Percentiles rank a stretch among this genome's conserved stretches.
These are phyloP conservation scores for Pachliopta kotzebuea DNA, from an alignment of 2,888 invertebrate genomes.

Conservation along the genomic window DNA sequence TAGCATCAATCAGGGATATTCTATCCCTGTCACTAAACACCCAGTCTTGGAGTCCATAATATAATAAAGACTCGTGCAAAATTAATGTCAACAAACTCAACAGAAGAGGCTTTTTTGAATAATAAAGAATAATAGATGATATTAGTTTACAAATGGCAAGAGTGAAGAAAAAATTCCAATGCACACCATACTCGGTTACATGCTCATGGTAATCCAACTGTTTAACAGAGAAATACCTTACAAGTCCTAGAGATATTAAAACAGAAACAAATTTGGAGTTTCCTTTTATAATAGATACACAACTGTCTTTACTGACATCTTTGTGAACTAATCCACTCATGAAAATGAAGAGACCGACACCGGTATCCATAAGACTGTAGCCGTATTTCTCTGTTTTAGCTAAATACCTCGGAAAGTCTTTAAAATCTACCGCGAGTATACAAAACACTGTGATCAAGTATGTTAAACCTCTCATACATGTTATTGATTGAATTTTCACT, in stretches of 20 bases:
- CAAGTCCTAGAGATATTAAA: slow-evolving; percentile 81
- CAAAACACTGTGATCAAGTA: slow-evolving; percentile 88
- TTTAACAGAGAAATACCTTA: slow-evolving; percentile 81
- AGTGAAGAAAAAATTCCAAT: slow-evolving; percentile 99
- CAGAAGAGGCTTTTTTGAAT: slow-evolving; percentile 75
- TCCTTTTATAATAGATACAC: slow-evolving; percentile 53
- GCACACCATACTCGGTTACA: slow-evolving; percentile 95
- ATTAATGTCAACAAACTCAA: slow-evolving; percentile 78
- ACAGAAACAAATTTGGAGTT: slow-evolving; percentile 58
- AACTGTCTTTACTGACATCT: slow-evolving; percentile 46
- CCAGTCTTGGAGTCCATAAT: slow-evolving; percentile 84
- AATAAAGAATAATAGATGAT: slow-evolving; percentile 81
- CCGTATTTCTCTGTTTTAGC: slow-evolving; percentile 94
- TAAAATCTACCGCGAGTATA: slow-evolving; percentile 97
- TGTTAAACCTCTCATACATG: slow-evolving; percentile 85
- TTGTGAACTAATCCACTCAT: slow-evolving; percentile 88
- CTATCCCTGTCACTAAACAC: slow-evolving; percentile 82
- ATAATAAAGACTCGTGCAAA: slow-evolving; percentile 84
- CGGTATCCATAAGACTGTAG: slow-evolving; percentile 96
- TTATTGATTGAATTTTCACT: slow-evolving; percentile 71
- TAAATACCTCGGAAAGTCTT: slow-evolving; percentile 89
- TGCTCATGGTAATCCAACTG: slow-evolving; percentile 91
- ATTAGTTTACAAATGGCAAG: slow-evolving; percentile 90
- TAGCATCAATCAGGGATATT: slow-evolving; percentile 85
- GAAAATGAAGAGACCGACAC: slow-evolving; percentile 93